Evolutionary conservation across 1,140 invertebrate genomes (phyloP), one percentile per base, ranked within the genome.

Genomic region (Wasmannia auropunctata): DNA sequence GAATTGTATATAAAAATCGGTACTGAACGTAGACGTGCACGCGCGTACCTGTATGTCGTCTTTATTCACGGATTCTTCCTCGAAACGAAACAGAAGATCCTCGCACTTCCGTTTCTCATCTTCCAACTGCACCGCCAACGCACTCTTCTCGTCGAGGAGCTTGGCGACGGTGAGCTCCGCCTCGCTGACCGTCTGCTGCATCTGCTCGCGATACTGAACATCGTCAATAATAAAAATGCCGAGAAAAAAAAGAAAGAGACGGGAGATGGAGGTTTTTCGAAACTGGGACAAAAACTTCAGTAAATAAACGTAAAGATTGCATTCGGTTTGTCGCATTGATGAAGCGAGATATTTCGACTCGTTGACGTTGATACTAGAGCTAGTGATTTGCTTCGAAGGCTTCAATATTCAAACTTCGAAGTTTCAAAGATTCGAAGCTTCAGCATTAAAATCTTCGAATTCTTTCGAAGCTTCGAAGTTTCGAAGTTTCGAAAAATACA

Each of bases 81-180:
- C 98, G 86, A 98, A 97, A 54, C 97, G 96, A 93, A 99, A 99
- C 92, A 98, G 96, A 63, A 99, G 95, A 94, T 99, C 99, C 95
- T 99, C 98, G 14, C 97, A 96, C 94, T 98, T 98, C 91, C 98
- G 97, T 91, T 96, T 97, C 91, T 98, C 98, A 89, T 99, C 98
- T 87, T 98, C 98, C 87, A 99, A 92, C 88, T 97, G 97, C 58
- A 96, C 95, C 63, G 95, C 93, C 28, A 99, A 93, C 34, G 96
- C 96, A 80, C 96, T 96, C 87, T 97, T 96, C 85, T 98, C 97
- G 7, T 95, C 94, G 89, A 97, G 96, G 10, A 97, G 92, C 88
- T 96, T 94, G 16, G 94, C 85, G 8, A 97, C 85, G 2, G 93
- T 91, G 11, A 58, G 85, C 56, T 95, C 90, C 4, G 94, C 90